Base-by-base conservation (phyloP, 2,888 invertebrate genomes). In the Platynereis dumerilii region DNA sequence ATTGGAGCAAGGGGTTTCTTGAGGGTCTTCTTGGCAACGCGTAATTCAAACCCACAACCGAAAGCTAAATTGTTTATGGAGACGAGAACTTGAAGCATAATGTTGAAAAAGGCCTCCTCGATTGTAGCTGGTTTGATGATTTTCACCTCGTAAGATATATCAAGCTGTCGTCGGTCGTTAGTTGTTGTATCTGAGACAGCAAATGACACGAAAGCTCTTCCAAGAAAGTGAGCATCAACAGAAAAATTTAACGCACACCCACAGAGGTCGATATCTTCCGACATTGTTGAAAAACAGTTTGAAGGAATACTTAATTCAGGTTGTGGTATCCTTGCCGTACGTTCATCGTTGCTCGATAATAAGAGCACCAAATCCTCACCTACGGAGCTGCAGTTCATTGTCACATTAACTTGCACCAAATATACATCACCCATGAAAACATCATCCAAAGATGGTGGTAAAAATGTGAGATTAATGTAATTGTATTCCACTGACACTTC, bases 1-100 rank as follows among this genome's bases (percentile, higher is more conserved):
- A 80, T 71, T 0, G 86, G 87, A 10, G 86, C 86, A 0, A 86
- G 74, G 0, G 87, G 87, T 65, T 75, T 83, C 71, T 76, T 81
- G 3, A 87, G 67, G 0, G 85, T 84, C 56, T 79, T 73, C 64
- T 78, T 79, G 29, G 86, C 82, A n/a, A 81, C 73, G 1, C 68
- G 39, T 22, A 85, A 58, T 45, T 86, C 83, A 28, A 86, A 75
- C 67, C 84, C 84, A 58, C 84, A 83, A 2, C 86, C 86, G 85
- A 86, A 86, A 39, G 83, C 82, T 60, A 85, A 74, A 57, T 84
- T 84, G 60, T 82, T 79, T 44, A 82, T 1, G 2, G 22, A 48
- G 1, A 84, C 75, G 48, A 84, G 74, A 20, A 73, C 60, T 34
- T 76, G 78, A 20, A 83, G 74, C 0, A 78, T 65, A 2, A 75